Evolutionary conservation across 2,888 invertebrate species (phyloP).

Genomic region (Petrophora chlorosata): DNA sequence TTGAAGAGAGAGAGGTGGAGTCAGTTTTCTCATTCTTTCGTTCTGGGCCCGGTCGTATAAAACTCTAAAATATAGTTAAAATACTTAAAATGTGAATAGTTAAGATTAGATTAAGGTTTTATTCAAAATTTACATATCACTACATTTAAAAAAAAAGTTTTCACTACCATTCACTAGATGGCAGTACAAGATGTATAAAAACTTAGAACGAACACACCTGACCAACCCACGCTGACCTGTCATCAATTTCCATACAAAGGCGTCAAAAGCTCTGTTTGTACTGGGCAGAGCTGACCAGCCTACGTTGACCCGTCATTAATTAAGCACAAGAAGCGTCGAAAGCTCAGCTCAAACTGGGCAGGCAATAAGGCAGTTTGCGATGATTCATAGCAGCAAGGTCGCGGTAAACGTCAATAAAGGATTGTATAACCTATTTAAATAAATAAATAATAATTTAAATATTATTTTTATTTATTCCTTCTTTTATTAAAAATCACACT

Average conservation of each 20-base stretch:
- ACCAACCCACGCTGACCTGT: slow-evolving; percentile 20
- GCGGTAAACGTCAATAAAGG: too few species aligned
- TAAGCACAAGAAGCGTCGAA: slow-evolving; percentile 4
- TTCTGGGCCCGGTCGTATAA: too few species aligned
- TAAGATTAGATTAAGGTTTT: too few species aligned
- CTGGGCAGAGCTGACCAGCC: slow-evolving; percentile 26
- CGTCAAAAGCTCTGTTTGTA: slow-evolving; percentile 29
- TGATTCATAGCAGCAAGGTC: slow-evolving; percentile 53
- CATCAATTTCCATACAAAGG: slow-evolving; percentile 6
- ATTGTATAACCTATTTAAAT: too few species aligned
- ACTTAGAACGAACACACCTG: slow-evolving; percentile 4
- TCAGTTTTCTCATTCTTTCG: too few species aligned
- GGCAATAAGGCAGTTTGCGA: slow-evolving; percentile 34
- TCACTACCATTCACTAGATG: slow-evolving; percentile 28
- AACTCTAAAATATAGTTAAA: too few species aligned
- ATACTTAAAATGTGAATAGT: too few species aligned
- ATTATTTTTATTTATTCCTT: too few species aligned
- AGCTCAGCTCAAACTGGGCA: slow-evolving; percentile 35
- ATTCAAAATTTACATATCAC: too few species aligned
- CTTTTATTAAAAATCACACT: too few species aligned
- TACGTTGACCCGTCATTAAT: slow-evolving; percentile 19
- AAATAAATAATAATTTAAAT: too few species aligned
- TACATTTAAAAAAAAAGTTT: neutral
- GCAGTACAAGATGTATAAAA: slow-evolving; percentile 22
- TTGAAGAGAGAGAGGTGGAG: too few species aligned